Conservation (phyloP, 2,888 invertebrate genomes). For the Lottia scabra region DNA sequence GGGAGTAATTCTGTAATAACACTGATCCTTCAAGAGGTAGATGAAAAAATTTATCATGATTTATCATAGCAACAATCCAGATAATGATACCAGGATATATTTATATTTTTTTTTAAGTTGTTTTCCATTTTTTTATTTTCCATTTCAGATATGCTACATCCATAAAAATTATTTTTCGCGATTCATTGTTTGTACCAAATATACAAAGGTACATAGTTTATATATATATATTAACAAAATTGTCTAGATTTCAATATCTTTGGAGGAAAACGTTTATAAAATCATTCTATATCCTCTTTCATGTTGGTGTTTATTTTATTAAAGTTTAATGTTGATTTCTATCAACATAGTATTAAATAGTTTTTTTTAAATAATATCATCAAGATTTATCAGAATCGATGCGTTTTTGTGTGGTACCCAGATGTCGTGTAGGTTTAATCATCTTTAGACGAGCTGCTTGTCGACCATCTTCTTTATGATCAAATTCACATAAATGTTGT, state of each 20-base stretch:
- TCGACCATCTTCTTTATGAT: conserved; percentile 67
- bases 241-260: neutral
- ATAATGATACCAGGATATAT: neutral
- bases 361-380: conserved; percentile 22
- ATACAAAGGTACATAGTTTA: neutral
- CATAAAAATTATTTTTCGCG: neutral
- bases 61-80: neutral
- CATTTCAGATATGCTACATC: conserved; percentile 2
- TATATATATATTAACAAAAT: neutral
- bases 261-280: neutral
- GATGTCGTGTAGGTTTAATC: conserved; percentile 66
- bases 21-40: neutral
- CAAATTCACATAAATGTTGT: conserved; percentile 65
- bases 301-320: too few relatives aligned
- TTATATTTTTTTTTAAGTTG: neutral
- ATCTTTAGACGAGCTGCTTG: conserved; percentile 66
- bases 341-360: too few relatives aligned
- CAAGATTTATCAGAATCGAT: conserved; percentile 52
- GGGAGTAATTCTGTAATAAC: conserved; percentile 1
- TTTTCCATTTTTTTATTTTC: neutral
- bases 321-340: too few relatives aligned
- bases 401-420: conserved; percentile 63
- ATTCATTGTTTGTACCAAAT: neutral
- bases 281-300: neutral
- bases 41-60: conserved; percentile 2